phyloP scores from a whole-genome alignment of 2,113 vertebrate species.

The Oplegnathus fasciatus region DNA sequence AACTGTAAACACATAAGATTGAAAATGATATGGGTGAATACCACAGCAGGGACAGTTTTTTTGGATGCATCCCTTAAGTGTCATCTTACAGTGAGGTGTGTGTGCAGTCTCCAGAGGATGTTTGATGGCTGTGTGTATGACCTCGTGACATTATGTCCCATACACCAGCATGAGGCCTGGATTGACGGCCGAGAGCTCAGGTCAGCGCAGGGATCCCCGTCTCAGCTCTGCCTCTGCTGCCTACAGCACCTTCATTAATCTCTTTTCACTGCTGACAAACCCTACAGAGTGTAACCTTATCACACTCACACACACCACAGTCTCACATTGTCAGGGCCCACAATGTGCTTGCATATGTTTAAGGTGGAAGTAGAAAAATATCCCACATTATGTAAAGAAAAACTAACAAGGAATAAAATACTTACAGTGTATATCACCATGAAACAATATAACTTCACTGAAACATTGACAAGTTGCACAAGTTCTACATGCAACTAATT shows the following conservation, averaged over 20 bases:
- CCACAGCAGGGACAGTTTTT: constrained; percentile 1
- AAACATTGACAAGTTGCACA: not conserved
- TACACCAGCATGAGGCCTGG: constrained; percentile 41
- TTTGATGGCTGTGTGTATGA: constrained; percentile 39
- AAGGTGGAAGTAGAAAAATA: not conserved
- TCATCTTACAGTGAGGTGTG: constrained; percentile 29
- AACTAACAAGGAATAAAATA: not conserved
- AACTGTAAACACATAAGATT: not conserved
- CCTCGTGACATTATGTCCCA: constrained; percentile 22
- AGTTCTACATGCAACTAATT: not conserved
- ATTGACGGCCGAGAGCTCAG: constrained; percentile 27
- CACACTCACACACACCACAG: constrained; percentile 12
- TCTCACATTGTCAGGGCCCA: not conserved
- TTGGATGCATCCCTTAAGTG: constrained; percentile 1
- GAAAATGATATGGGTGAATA: constrained; percentile 8
- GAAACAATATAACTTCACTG: not conserved
- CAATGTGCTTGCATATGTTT: not conserved
- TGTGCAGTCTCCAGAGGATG: constrained; percentile 7
- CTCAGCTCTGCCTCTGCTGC: not conserved
- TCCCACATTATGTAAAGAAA: not conserved
- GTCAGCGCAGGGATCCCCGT: constrained; percentile 20
- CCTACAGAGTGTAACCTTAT: not conserved
- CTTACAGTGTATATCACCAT: not conserved
- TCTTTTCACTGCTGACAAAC: constrained; percentile 18
- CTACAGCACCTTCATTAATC: constrained; percentile 14